Percentiles rank a stretch among this genome's conserved stretches.
These are phyloP conservation scores for Pristionchus japonicus DNA, from an alignment of 2,888 invertebrate genomes.

Conservation along the genomic window DNA sequence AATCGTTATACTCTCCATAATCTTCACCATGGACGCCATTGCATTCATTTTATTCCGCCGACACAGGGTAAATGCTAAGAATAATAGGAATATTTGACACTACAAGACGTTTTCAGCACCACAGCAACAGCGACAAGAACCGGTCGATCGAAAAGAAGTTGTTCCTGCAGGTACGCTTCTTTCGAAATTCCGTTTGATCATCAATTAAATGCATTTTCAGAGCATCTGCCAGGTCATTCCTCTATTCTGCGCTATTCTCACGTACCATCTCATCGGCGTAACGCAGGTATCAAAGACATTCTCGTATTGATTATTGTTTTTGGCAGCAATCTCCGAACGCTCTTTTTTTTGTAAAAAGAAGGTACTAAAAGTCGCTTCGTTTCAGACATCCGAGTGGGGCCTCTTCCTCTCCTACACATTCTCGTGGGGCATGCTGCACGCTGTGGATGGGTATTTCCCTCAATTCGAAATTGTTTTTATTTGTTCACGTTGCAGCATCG, in stretches of 20 bases:
- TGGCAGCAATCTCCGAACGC: too few relatives aligned
- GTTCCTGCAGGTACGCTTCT: neutral
- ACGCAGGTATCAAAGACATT: too few relatives aligned
- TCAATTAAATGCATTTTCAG: too few relatives aligned
- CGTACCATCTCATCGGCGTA: neutral
- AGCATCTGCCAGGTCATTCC: neutral
- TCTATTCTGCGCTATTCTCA: neutral
- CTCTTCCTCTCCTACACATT: constrained; percentile 1
- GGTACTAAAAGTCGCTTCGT: too few relatives aligned
- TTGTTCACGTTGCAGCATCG: neutral
- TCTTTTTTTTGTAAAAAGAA: too few relatives aligned
- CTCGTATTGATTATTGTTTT: too few relatives aligned
- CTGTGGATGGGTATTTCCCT: constrained; percentile 8
- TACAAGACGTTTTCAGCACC: neutral
- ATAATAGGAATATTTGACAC: neutral
- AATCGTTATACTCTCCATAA: neutral
- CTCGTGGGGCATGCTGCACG: neutral
- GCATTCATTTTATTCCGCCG: neutral
- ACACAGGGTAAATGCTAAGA: too few relatives aligned
- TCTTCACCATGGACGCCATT: neutral
- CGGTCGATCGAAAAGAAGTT: neutral
- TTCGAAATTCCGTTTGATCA: neutral
- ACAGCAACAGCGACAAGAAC: neutral
- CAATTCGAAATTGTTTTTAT: neutral
- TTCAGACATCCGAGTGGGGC: neutral